Conservation (phyloP, 2,888 invertebrate species). For the Crocallis elinguaria region DNA sequence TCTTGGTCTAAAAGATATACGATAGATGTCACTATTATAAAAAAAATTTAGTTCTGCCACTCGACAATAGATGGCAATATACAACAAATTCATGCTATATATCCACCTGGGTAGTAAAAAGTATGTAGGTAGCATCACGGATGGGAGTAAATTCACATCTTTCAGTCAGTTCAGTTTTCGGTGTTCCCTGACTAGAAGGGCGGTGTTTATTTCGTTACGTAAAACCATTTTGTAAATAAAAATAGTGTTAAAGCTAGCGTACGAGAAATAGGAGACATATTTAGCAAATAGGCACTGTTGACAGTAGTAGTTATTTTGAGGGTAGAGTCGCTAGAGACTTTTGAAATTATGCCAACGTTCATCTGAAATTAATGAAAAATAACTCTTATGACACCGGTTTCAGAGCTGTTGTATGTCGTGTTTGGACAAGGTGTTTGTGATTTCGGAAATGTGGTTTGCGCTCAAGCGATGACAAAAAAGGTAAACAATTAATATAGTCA, state of each 20-base stretch:
- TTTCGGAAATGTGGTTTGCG: conserved; percentile 71
- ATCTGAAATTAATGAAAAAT: conserved; percentile 53
- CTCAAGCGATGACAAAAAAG: conserved; percentile 77
- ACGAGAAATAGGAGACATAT: neutral
- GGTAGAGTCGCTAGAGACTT: conserved; percentile 10
- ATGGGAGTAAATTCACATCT: conserved; percentile 47
- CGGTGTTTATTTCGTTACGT: conserved; percentile 77
- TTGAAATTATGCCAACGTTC: conserved; percentile 27
- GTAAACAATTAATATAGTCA: conserved; percentile 45
- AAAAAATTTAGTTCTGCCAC: conserved; percentile 47
- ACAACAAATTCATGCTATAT: conserved; percentile 6
- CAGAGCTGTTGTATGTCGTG: conserved; percentile 61
- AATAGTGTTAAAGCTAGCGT: conserved; percentile 41
- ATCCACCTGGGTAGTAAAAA: conserved; percentile 18
- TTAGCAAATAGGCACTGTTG: neutral
- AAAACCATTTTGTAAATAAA: conserved; percentile 66
- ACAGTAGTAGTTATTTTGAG: neutral
- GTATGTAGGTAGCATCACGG: conserved; percentile 39
- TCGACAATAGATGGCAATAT: conserved; percentile 49
- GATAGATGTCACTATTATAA: conserved; percentile 8
- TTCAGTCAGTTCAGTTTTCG: conserved; percentile 76
- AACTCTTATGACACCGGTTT: conserved; percentile 60
- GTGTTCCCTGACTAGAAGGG: conserved; percentile 71
- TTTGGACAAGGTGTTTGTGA: conserved; percentile 67
- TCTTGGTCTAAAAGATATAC: neutral